Percentiles rank a stretch among this genome's conserved stretches.
These are phyloP conservation scores for Xanthorhoe designata DNA, from an alignment of 2,888 invertebrate species.

Conservation along the genomic window DNA sequence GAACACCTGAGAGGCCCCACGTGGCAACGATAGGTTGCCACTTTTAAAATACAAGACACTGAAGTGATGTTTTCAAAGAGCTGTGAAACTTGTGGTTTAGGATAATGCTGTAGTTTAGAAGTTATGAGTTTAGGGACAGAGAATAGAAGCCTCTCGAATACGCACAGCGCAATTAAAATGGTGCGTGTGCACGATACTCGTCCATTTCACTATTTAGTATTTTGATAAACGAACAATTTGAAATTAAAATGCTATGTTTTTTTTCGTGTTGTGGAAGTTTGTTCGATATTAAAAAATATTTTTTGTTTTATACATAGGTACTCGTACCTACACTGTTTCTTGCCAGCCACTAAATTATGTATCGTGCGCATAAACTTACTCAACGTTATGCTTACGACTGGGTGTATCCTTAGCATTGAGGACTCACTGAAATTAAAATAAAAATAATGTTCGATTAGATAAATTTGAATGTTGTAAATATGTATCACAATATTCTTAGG, in stretches of 20 bases:
- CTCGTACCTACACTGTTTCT: not conserved
- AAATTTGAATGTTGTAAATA: constrained; percentile 22
- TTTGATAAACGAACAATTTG: not conserved
- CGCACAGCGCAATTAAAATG: constrained; percentile 29
- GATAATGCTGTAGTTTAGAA: constrained; percentile 13
- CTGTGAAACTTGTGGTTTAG: constrained; percentile 42
- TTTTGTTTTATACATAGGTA: not conserved
- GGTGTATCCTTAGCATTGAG: constrained; percentile 7
- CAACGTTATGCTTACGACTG: constrained; percentile 22
- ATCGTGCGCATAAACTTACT: constrained; percentile 17
- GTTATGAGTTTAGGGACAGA: constrained; percentile 5
- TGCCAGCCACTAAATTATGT: constrained; percentile 1
- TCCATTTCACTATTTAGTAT: not conserved
- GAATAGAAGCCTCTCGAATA: constrained; percentile 9
- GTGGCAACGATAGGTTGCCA: constrained; percentile 84
- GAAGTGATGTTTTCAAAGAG: constrained; percentile 50
- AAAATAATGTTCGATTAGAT: constrained; percentile 19
- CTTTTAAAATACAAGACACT: constrained; percentile 78
- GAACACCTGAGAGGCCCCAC: constrained; percentile 81
- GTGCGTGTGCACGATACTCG: constrained; percentile 15
- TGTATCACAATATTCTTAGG: not conserved
- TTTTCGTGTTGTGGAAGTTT: not conserved
- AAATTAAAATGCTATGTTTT: not conserved
- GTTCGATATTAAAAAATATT: not conserved
- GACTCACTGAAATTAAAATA: constrained; percentile 13